These are phyloP conservation scores for Calephelis virginiensis DNA, from an alignment of 1,140 invertebrate species.

Conservation along the genomic window DNA sequence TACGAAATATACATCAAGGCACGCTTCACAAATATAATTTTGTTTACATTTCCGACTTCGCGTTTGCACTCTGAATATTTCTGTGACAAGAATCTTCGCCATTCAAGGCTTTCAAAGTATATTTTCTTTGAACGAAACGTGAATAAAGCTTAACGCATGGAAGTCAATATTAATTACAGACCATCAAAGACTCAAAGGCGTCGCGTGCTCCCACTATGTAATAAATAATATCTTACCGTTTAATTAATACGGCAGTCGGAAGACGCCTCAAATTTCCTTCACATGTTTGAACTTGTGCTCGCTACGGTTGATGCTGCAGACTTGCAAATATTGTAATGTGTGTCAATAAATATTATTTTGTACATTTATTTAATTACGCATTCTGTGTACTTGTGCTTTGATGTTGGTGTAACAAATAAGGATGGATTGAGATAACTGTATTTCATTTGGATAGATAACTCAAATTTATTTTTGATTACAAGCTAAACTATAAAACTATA, in stretches of 20 bases:
- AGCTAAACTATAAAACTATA: too few species aligned
- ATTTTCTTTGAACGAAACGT: slow-evolving; percentile 5
- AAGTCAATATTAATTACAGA: slow-evolving; percentile 9
- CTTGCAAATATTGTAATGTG: too few species aligned
- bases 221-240: slow-evolving; percentile 11
- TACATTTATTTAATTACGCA: too few species aligned
- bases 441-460: too few species aligned
- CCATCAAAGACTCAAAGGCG: slow-evolving; percentile 6
- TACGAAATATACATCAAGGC: too few species aligned
- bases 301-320: neutral
- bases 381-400: too few species aligned
- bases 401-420: too few species aligned
- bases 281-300: neutral
- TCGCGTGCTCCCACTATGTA: neutral
- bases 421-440: too few species aligned
- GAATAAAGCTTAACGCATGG: slow-evolving; percentile 7
- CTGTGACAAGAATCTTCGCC: slow-evolving; percentile 1
- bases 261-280: slow-evolving; percentile 10
- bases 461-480: too few species aligned
- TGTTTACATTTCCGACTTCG: neutral
- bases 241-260: slow-evolving; percentile 6
- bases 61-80: neutral
- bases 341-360: too few species aligned
- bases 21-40: too few species aligned
- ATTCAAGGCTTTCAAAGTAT: slow-evolving; percentile 5